Evolutionary conservation across 2,113 vertebrate species (phyloP), one percentile per base, ranked within the genome.

Genomic region (Indri indri): DNA sequence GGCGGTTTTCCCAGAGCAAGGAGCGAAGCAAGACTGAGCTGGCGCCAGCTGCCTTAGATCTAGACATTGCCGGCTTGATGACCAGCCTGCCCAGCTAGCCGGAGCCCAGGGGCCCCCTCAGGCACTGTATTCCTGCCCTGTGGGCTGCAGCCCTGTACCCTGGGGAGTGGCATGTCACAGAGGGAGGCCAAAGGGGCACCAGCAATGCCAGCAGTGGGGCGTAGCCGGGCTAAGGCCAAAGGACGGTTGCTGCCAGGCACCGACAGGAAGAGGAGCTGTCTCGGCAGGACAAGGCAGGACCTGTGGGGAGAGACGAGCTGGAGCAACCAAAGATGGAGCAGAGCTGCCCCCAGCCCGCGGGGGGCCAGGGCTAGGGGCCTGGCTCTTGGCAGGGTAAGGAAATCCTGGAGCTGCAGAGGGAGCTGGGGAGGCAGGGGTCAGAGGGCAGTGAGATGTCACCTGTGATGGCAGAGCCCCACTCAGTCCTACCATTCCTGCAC

Each of bases 1-100:
- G 97, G 98, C 98, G 50, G 96, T 94, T 96, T 97, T 97, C 98
- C 96, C 97, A 74, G 98, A 97, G 82, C 77, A 32, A 83, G 95
- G 95, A 98, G 92, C 5, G 0, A 68, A 94, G 94, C 68, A 18
- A 86, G 85, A 59, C 82, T 61, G 96, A 88, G 96, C 73, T 94
- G 94, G 92, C 57, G 80, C 92, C 73, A 61, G 88, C 88, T 90
- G 87, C 79, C 80, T 94, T 86, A 27, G 94, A 96, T 71, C 13
- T 23, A 87, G 91, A 88, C 84, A 13, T 18, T 45, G 61, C 95
- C 63, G 94, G 50, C 87, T 25, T 87, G 61, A 63, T 94, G 95
- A 59, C 96, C 96, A 76, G 96, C 77, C 90, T 80, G 94, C 87
- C 80, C 47, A 32, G 82, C 27, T n/a, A 81, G 50, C 90, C 17